Conservation (phyloP, 2,888 invertebrate genomes). For the Xylota segnis region DNA sequence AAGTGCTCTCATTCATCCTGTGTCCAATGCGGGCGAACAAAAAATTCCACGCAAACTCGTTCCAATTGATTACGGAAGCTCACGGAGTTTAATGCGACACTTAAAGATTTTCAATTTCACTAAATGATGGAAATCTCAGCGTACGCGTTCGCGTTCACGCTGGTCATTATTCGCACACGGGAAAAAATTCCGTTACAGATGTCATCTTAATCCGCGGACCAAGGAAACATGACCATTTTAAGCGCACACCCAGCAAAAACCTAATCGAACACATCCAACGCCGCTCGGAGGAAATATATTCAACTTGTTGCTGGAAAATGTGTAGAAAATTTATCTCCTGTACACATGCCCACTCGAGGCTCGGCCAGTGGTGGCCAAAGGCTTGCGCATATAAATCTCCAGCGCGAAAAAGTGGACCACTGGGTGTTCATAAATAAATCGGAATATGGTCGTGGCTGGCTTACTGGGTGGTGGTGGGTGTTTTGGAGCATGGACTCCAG, state of each 20-base stretch:
- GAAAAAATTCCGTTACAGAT: slow-evolving; percentile 57
- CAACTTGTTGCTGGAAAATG: slow-evolving; percentile 65
- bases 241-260: slow-evolving; percentile 20
- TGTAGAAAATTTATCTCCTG: slow-evolving; percentile 51
- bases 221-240: slow-evolving; percentile 50
- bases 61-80: slow-evolving; percentile 74
- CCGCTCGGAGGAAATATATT: slow-evolving; percentile 37
- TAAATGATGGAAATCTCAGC: slow-evolving; percentile 59
- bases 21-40: slow-evolving; percentile 19
- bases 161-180: slow-evolving; percentile 26
- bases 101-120: slow-evolving; percentile 67
- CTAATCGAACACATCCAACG: slow-evolving; percentile 24
- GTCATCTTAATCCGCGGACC: slow-evolving; percentile 58
- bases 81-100: slow-evolving; percentile 51
- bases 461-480: slow-evolving; percentile 60
- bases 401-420: slow-evolving; percentile 67
- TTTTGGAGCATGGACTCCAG: slow-evolving; percentile 52
- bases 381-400: slow-evolving; percentile 49
- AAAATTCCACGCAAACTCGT: slow-evolving; percentile 54
- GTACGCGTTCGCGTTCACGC: slow-evolving; percentile 23
- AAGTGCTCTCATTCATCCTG: slow-evolving; percentile 50
- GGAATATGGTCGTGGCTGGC: slow-evolving; percentile 24
- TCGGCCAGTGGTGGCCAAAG: neutral
- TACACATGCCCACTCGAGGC: slow-evolving; percentile 41
- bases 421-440: slow-evolving; percentile 65